Conservation (phyloP, 2,888 invertebrate genomes). For the Lithosia quadra region DNA sequence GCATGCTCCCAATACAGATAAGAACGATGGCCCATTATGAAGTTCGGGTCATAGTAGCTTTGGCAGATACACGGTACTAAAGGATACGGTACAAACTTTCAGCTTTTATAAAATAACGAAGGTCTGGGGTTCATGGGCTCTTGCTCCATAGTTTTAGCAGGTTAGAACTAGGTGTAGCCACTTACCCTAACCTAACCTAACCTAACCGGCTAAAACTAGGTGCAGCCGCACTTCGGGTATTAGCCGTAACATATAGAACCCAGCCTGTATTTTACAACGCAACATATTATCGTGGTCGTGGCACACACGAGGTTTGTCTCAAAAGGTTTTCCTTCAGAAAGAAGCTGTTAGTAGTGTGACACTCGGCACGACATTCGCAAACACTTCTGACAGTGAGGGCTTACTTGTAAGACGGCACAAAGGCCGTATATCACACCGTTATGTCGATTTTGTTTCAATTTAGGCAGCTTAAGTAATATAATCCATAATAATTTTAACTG, state of each 20-base stretch:
- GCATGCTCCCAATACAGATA: no score
- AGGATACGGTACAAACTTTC: no score
- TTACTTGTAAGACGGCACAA: slow-evolving; percentile 60
- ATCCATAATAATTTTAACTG: no score
- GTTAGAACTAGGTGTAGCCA: no score
- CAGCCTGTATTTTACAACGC: neutral
- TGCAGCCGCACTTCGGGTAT: neutral
- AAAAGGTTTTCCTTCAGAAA: slow-evolving; percentile 53
- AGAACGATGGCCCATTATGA: no score
- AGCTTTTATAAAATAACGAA: no score
- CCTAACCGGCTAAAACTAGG: no score
- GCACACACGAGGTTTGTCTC: slow-evolving; percentile 46
- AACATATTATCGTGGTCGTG: neutral
- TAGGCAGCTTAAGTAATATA: neutral
- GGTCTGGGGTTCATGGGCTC: no score
- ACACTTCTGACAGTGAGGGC: slow-evolving; percentile 61
- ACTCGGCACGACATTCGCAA: slow-evolving; percentile 61
- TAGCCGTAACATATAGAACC: neutral
- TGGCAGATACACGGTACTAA: no score
- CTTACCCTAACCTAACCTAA: no score
- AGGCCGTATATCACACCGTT: slow-evolving; percentile 54
- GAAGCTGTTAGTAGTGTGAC: slow-evolving; percentile 61
- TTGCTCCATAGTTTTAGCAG: no score
- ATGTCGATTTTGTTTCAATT: neutral
- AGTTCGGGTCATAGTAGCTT: no score